A percentile compares a stretch with the other conserved stretches of the same genome.
Conservation (phyloP, 2,888 invertebrate genomes). For the Tetranychus piercei region DNA sequence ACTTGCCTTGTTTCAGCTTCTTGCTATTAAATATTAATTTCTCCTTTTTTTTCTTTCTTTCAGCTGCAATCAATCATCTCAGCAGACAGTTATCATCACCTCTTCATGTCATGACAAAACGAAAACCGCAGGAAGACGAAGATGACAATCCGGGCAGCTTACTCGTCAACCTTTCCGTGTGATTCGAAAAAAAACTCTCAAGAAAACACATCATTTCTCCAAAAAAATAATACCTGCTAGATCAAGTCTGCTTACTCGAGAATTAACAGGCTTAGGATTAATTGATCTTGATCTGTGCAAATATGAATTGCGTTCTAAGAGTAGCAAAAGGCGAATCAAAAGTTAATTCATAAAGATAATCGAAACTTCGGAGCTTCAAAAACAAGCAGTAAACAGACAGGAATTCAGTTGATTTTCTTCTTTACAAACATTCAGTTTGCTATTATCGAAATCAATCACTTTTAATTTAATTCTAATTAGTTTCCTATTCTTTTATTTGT, state of each 20-base stretch:
- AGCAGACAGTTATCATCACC: neutral
- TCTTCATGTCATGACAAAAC: neutral
- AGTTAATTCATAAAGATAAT: neutral
- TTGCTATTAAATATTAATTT: neutral
- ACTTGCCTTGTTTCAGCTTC: neutral
- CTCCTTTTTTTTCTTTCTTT: neutral
- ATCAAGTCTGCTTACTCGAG: neutral
- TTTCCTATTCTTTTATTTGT: too few relatives aligned
- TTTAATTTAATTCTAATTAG: too few relatives aligned
- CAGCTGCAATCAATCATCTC: neutral
- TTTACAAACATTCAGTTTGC: too few relatives aligned
- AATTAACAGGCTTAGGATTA: neutral
- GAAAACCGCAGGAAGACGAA: neutral
- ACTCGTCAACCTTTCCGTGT: neutral
- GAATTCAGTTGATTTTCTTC: neutral
- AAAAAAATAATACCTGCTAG: neutral
- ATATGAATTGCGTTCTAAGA: neutral
- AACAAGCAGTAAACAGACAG: neutral
- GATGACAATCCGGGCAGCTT: neutral
- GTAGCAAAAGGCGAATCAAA: neutral
- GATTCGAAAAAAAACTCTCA: neutral
- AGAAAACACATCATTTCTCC: neutral
- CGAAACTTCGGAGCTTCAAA: neutral
- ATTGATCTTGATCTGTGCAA: neutral
- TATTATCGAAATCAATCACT: too few relatives aligned